A percentile compares a stretch with the other conserved stretches of the same genome.
These are phyloP conservation scores for Brachyalestes nurse DNA, from an alignment of 2,797 vertebrate genomes.

Conservation along the genomic window DNA sequence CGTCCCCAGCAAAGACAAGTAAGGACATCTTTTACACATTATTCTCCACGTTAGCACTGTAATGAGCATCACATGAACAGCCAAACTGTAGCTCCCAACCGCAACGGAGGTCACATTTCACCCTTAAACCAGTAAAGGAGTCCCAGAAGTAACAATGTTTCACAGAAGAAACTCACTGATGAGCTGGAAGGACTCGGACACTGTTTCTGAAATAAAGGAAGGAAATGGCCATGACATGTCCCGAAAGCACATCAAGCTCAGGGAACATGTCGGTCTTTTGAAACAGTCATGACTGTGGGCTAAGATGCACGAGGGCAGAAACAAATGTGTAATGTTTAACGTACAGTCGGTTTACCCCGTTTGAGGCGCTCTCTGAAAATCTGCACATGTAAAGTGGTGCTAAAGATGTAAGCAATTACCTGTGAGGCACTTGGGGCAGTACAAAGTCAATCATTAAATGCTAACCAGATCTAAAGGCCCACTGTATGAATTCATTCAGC, in stretches of 20 bases:
- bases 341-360: constrained; percentile 45
- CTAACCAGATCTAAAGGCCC: constrained; percentile 46
- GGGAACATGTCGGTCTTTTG: neutral
- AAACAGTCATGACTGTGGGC: neutral
- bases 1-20: constrained; percentile 48
- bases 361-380: constrained; percentile 60
- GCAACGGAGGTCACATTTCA: constrained; percentile 47
- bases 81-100: constrained; percentile 39
- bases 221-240: constrained; percentile 24
- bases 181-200: constrained; percentile 24
- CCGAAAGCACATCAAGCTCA: neutral
- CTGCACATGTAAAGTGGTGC: constrained; percentile 43
- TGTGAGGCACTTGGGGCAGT: constrained; percentile 59
- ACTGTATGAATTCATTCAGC: constrained; percentile 22
- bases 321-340: constrained; percentile 45
- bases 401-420: constrained; percentile 73
- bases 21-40: constrained; percentile 60
- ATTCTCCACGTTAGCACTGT: constrained; percentile 44
- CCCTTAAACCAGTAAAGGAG: constrained; percentile 34
- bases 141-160: constrained; percentile 38
- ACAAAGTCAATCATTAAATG: constrained; percentile 56
- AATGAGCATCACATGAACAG: constrained; percentile 52
- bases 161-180: constrained; percentile 29
- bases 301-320: constrained; percentile 10
- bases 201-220: constrained; percentile 2